Evolutionary conservation across 2,797 vertebrate genomes (phyloP), one percentile per base, ranked within the genome.

Genomic region (Caiman crocodilus): DNA sequence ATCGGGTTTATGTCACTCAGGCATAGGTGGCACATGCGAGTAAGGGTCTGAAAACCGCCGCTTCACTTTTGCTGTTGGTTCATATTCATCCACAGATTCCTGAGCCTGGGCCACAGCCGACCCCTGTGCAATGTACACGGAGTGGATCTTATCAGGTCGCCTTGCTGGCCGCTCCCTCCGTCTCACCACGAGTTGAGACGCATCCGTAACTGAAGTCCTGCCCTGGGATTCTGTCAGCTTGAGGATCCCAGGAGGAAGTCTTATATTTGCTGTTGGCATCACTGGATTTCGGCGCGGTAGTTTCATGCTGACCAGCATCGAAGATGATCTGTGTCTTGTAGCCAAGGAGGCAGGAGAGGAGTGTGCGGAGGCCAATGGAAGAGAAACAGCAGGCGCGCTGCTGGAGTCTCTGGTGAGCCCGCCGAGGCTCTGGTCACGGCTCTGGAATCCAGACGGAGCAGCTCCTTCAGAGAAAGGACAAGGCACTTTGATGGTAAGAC

Each of bases 21-120:
- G 97, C 60, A 97, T 90, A 67, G 94, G 97, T 11, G 98, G 97
- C 87, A 98, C 85, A 87, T 97, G 96, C 87, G 97, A 95, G 95
- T 98, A 98, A 1, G 98, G 99, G 89, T 99, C 98, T 0, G 99
- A 99, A 97, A 99, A 99, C 69, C 98, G 98, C 92, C 99, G 98
- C 82, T 98, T 97, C 84, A 97, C 94, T 82, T 97, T 97, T 0
- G 93, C 89, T 6, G 92, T 94, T 55, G 93, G 79, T 25, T 95
- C 63, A 0, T 94, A 95, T 71, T 96, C 80, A 21, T 97, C 95
- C 84, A 92, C 73, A 71, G 97, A 63, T 90, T 96, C 98, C 88
- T 97, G 98, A 79, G 97, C 88, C 9, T 97, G 97, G 56, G 94
- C 93, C 57, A 95, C 73, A 28, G 98, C 97, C 3, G 96, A 80